These are phyloP conservation scores for Antechinus stuartii DNA, from an alignment of 2,113 vertebrate genomes.

Conservation along the genomic window DNA sequence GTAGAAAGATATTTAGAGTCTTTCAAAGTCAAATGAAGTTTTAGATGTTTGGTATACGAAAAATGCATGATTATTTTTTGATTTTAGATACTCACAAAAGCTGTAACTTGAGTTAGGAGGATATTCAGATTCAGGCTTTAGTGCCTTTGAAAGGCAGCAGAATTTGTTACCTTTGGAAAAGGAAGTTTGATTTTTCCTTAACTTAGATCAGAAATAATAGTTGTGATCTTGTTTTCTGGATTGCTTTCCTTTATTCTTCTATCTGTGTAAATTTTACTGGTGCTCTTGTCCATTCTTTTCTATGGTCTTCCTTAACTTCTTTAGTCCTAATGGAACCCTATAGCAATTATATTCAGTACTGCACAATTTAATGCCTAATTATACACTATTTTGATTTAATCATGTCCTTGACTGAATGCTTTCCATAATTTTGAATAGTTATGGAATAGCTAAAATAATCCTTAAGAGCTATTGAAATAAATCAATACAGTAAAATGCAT, in stretches of 20 bases:
- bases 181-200: not conserved
- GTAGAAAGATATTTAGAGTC: not conserved
- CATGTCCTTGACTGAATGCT: slow-evolving; percentile 23
- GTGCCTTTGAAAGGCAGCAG: not conserved
- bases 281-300: not conserved
- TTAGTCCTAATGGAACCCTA: not conserved
- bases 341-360: not conserved
- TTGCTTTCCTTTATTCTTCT: not conserved
- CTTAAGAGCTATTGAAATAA: not conserved
- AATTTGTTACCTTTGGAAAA: not conserved
- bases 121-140: not conserved
- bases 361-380: not conserved
- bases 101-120: not conserved
- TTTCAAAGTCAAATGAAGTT: not conserved
- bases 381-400: not conserved
- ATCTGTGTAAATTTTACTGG: not conserved
- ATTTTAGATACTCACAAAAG: slow-evolving; percentile 13
- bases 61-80: not conserved
- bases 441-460: not conserved
- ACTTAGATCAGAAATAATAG: not conserved
- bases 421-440: slow-evolving; percentile 16
- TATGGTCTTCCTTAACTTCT: not conserved
- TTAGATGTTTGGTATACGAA: not conserved
- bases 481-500: not conserved
- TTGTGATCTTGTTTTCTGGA: not conserved